These are phyloP conservation scores for Platyscapa corneri DNA, from an alignment of 1,140 invertebrate species.

Conservation along the genomic window DNA sequence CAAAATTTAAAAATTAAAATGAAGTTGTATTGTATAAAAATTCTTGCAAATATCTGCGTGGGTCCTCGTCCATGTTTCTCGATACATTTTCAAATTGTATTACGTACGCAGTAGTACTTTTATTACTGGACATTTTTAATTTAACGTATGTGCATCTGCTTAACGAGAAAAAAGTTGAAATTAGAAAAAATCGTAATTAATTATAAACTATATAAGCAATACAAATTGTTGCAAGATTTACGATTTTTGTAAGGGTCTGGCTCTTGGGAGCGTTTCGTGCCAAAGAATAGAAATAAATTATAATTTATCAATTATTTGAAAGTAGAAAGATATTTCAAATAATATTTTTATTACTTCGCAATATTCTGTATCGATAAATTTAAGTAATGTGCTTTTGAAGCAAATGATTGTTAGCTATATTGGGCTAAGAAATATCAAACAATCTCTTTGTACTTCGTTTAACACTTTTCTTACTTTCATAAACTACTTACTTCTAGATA, in stretches of 20 bases:
- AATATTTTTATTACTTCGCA: neutral
- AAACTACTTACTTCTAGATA: neutral
- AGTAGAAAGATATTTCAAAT: neutral
- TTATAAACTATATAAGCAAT: neutral
- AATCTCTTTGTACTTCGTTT: no score
- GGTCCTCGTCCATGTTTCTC: neutral
- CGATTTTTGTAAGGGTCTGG: neutral
- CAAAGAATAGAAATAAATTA: neutral
- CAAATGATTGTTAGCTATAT: neutral
- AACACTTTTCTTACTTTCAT: no score
- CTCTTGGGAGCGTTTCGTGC: neutral
- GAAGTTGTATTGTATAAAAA: neutral
- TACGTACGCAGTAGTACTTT: neutral
- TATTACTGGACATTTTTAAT: neutral
- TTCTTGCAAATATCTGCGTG: neutral
- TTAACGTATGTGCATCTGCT: neutral
- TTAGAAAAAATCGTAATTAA: neutral
- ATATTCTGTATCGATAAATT: neutral
- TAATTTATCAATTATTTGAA: neutral
- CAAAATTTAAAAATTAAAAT: neutral
- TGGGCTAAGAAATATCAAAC: neutral
- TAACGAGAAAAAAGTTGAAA: neutral
- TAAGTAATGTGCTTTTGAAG: neutral
- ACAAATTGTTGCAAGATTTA: neutral
- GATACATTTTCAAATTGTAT: slow-evolving; percentile 2